Evolutionary conservation across 2,113 vertebrate genomes (phyloP).

Genomic region (Notarius quadriscutis): DNA sequence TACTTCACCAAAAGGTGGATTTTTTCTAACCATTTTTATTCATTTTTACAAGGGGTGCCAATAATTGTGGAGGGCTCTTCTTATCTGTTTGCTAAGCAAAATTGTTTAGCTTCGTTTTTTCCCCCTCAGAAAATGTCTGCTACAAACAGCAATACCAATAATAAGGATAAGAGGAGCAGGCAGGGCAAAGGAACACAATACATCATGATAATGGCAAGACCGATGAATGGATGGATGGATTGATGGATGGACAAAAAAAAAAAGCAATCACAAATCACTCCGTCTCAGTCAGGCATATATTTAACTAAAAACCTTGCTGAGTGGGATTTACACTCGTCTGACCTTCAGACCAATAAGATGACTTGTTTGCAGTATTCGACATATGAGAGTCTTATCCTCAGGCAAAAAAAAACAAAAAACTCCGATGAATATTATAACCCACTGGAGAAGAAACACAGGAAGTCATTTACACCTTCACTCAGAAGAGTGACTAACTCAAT

Average conservation of each 20-base stretch:
- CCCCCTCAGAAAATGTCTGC: constrained; percentile 1
- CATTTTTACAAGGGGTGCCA: too few species aligned
- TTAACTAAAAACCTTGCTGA: not conserved
- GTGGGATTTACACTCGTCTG: not conserved
- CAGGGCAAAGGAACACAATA: not conserved
- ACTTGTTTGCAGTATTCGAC: not conserved
- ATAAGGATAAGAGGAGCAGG: not conserved
- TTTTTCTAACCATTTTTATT: too few species aligned
- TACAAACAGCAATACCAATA: not conserved
- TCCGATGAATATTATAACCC: constrained; percentile 28
- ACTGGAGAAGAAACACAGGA: constrained; percentile 11
- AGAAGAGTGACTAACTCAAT: constrained; percentile 18
- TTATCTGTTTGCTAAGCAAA: not conserved
- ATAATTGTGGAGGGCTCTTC: not conserved
- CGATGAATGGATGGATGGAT: not conserved
- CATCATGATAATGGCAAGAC: constrained; percentile 18
- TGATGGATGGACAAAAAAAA: constrained; percentile 8
- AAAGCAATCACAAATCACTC: not conserved
- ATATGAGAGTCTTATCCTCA: not conserved
- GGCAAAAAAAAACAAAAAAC: not conserved
- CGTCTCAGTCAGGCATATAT: not conserved
- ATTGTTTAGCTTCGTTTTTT: not conserved
- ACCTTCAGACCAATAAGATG: not conserved
- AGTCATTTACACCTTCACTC: constrained; percentile 29
- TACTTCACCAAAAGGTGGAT: too few species aligned